Base-by-base conservation (phyloP, 2,113 vertebrate genomes). In the Stigmatopora argus region DNA sequence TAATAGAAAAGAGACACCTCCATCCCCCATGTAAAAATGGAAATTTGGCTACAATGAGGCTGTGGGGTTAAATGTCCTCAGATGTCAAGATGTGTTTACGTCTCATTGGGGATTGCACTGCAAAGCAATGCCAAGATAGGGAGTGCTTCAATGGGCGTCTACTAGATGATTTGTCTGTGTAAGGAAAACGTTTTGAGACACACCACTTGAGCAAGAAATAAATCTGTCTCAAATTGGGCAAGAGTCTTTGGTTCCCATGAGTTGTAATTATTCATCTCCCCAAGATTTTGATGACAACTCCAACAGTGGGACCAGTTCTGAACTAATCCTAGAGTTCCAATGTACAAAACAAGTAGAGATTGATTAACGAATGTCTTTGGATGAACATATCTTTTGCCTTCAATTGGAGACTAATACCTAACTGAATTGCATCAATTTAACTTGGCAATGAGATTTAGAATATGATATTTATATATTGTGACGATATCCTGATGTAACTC, bases 91-190 rank as follows among this genome's bases (percentile, higher is more conserved):
- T 49, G 80, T 70, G 84, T 79, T 41, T 78, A 49, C 49, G 67
- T 65, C 61, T 38, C 66, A 56, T 52, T 19, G 7, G 46, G 61
- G 64, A 64, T 13, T 78, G 82, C 77, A 84, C 67, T 88, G 61
- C 82, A 70, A 62, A 75, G 64, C 68, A 2, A 74, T 76, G 74
- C 88, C 87, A 89, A 84, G 76, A 90, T 88, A 83, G 85, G 86
- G 86, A 72, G 81, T 74, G 62, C 78, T 74, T 41, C 57, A 19
- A 41, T 44, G 57, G 57, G n/a, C 19, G 59, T 61, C 38, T 21
- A 41, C 38, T 21, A 41, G 38, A 61, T 17, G 38, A 45, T 14
- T 44, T 60, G 58, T 44, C 35, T 19, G 53, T 5, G 23, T 7
- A 15, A 23, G 53, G 5, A 17, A 56, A 31, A 56, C 41, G 58